Conservation (phyloP, 2,113 vertebrate genomes). For the Chionodraco myersi region DNA sequence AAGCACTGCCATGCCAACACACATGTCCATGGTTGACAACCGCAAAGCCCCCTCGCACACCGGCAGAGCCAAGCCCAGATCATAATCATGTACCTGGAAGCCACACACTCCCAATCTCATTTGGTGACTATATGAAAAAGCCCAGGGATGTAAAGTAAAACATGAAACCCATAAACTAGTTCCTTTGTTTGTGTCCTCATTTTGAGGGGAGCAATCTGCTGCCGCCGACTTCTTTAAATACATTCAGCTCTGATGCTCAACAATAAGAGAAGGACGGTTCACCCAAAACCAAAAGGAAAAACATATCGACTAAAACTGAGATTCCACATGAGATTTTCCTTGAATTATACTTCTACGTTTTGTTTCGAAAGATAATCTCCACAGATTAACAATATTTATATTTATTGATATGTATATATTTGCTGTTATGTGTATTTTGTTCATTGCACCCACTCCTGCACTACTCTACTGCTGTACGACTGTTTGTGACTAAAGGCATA, state of each 20-base stretch:
- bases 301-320: background rate
- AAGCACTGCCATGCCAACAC: slow-evolving; percentile 36
- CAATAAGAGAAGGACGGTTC: slow-evolving; percentile 48
- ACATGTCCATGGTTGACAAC: slow-evolving; percentile 48
- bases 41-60: slow-evolving; percentile 41
- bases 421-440: too few relatives aligned
- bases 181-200: slow-evolving; percentile 74
- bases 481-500: background rate
- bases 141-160: slow-evolving; percentile 38
- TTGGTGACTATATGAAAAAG: slow-evolving; percentile 24
- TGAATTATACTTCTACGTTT: too few relatives aligned
- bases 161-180: slow-evolving; percentile 68
- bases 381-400: too few relatives aligned
- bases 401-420: too few relatives aligned
- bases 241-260: slow-evolving; percentile 45
- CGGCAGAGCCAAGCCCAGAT: slow-evolving; percentile 48
- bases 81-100: slow-evolving; percentile 8
- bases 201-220: slow-evolving; percentile 61
- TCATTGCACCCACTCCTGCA: too few relatives aligned
- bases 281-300: slow-evolving; percentile 17
- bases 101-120: slow-evolving; percentile 42
- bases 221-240: slow-evolving; percentile 69
- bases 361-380: too few relatives aligned
- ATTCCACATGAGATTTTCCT: too few relatives aligned
- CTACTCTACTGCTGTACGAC: background rate